Percentiles rank a stretch among this genome's conserved stretches.
Evolutionary conservation across 2,797 vertebrate species (phyloP).

Genomic region (Coccyzus lansbergi): DNA sequence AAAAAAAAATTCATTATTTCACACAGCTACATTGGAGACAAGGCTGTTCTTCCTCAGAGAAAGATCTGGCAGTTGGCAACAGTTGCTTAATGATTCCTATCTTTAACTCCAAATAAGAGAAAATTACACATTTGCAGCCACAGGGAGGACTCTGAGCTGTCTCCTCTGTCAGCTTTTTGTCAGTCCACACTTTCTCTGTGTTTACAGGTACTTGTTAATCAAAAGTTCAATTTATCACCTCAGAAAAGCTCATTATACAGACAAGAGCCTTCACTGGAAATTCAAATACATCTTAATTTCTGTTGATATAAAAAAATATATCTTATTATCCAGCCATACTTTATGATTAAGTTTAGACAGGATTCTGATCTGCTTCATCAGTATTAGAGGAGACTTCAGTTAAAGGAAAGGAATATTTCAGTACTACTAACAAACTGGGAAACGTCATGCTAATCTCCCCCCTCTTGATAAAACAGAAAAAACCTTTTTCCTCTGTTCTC

Average conservation of each 20-base stretch:
- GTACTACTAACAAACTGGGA: neutral
- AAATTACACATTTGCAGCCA: neutral
- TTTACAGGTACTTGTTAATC: neutral
- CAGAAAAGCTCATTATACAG: neutral
- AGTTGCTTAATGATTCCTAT: neutral
- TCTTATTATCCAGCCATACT: neutral
- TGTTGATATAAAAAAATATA: neutral
- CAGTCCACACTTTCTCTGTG: neutral
- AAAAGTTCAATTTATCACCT: neutral
- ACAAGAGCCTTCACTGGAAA: neutral
- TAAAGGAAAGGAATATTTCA: neutral
- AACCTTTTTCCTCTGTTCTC: neutral
- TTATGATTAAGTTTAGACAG: neutral
- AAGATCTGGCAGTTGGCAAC: neutral
- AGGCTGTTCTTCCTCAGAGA: neutral
- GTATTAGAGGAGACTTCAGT: neutral
- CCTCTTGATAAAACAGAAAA: neutral
- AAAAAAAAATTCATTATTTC: neutral
- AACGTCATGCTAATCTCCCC: neutral
- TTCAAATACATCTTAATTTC: neutral
- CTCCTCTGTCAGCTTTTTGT: rapidly evolving
- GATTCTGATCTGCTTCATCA: neutral
- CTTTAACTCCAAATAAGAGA: neutral
- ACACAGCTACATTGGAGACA: neutral
- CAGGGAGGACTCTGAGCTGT: neutral